Evolutionary conservation across 2,888 invertebrate species (phyloP).

Genomic region (Selenia dentaria): DNA sequence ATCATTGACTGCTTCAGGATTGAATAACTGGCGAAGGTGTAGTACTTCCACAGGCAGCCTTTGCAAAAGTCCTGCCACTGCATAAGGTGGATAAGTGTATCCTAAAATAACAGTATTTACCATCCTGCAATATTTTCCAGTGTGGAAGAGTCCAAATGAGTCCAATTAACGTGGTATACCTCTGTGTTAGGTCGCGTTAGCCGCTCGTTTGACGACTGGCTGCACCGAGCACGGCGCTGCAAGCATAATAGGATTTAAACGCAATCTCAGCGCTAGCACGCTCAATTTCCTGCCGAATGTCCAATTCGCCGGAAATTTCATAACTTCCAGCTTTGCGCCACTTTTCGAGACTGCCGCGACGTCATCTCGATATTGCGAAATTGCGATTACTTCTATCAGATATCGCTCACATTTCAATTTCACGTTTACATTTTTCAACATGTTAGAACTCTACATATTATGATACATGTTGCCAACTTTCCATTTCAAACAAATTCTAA

Average conservation of each 20-base stretch:
- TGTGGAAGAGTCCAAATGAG: slow-evolving; percentile 35
- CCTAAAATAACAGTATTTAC: too few relatives aligned
- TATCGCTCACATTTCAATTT: too few relatives aligned
- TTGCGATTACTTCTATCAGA: too few relatives aligned
- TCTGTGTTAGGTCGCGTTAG: slow-evolving; percentile 28
- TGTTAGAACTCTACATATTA: too few relatives aligned
- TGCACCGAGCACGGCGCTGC: slow-evolving; percentile 49
- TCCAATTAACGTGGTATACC: slow-evolving; percentile 42
- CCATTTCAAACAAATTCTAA: too few relatives aligned
- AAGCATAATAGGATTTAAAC: slow-evolving; percentile 74
- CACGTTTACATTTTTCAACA: too few relatives aligned
- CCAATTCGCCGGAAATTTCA: slow-evolving; percentile 46
- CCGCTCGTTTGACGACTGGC: slow-evolving; percentile 39
- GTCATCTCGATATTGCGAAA: slow-evolving; percentile 8
- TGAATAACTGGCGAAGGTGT: too few relatives aligned
- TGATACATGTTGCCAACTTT: too few relatives aligned
- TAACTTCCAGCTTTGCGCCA: slow-evolving; percentile 28
- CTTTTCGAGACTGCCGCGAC: slow-evolving; percentile 9
- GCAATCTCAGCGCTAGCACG: slow-evolving; percentile 69
- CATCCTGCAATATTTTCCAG: not conserved
- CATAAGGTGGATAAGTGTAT: too few relatives aligned
- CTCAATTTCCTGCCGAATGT: slow-evolving; percentile 72
- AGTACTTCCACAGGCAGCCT: too few relatives aligned
- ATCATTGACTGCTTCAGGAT: too few relatives aligned
- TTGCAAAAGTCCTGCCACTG: too few relatives aligned